Conservation (phyloP, 2,888 invertebrate species). For the Diplolepis rosae region DNA sequence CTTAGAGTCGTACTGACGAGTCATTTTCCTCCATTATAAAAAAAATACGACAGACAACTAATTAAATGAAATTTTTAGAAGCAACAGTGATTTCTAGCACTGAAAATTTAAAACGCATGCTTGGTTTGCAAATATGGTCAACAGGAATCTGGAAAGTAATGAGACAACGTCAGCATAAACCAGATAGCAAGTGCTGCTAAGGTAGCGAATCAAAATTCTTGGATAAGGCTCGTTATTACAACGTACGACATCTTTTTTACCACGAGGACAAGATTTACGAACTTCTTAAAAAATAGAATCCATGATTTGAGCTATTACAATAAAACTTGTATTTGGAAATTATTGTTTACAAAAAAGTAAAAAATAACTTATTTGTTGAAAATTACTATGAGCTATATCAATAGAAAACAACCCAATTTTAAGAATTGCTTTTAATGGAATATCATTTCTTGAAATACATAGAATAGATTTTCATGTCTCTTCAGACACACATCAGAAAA, state of each 20-base stretch:
- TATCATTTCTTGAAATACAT: slow-evolving; percentile 17
- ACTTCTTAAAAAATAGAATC: too few species aligned
- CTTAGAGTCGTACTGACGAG: not conserved
- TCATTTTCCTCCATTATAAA: not conserved
- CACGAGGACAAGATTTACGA: too few species aligned
- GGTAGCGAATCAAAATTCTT: not conserved
- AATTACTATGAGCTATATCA: too few species aligned
- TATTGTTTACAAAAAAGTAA: too few species aligned
- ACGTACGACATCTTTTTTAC: too few species aligned
- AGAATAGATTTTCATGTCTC: slow-evolving; percentile 27
- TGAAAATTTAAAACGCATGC: not conserved
- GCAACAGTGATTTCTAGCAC: not conserved
- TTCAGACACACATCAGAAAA: slow-evolving; percentile 30
- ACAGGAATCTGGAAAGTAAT: not conserved
- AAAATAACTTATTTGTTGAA: too few species aligned
- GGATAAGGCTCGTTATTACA: not conserved
- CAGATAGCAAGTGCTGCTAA: not conserved
- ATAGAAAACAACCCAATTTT: too few species aligned
- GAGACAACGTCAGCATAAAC: not conserved
- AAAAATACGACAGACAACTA: not conserved
- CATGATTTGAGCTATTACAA: too few species aligned
- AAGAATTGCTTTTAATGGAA: slow-evolving; percentile 16
- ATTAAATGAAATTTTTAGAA: not conserved
- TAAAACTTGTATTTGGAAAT: too few species aligned
- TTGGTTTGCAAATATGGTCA: not conserved